Percentiles rank a stretch among this genome's conserved stretches.
These are phyloP conservation scores for Axis porcinus DNA, from an alignment of 2,113 vertebrate genomes.

Conservation along the genomic window DNA sequence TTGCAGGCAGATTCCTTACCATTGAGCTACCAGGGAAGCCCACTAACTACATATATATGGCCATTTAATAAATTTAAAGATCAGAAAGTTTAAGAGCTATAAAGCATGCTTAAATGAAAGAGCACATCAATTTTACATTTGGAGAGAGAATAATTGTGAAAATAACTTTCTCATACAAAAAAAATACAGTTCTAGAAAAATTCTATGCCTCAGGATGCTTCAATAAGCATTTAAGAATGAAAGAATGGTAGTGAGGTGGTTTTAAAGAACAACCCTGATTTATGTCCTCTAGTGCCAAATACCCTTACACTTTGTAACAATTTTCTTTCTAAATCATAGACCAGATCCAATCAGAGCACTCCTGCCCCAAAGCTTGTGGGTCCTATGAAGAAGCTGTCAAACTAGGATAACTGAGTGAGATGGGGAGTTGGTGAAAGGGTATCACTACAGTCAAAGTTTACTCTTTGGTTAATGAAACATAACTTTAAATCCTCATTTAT, in stretches of 20 bases:
- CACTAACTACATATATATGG: not conserved
- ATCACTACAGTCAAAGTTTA: not conserved
- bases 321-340: not conserved
- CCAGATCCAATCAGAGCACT: not conserved
- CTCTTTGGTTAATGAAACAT: not conserved
- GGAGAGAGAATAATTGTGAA: not conserved
- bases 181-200: not conserved
- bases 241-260: not conserved
- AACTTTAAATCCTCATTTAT: not conserved
- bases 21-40: not conserved
- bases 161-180: not conserved
- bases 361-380: not conserved
- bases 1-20: not conserved
- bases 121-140: not conserved
- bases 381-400: not conserved
- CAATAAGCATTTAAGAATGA: not conserved
- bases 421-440: not conserved
- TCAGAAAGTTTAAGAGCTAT: not conserved
- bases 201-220: not conserved
- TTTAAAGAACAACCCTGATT: not conserved
- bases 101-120: not conserved
- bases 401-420: not conserved
- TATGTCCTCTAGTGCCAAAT: not conserved
- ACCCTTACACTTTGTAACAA: not conserved
- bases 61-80: not conserved